Base-by-base conservation (phyloP, 2,888 invertebrate genomes). In the Xiphydria camelus region DNA sequence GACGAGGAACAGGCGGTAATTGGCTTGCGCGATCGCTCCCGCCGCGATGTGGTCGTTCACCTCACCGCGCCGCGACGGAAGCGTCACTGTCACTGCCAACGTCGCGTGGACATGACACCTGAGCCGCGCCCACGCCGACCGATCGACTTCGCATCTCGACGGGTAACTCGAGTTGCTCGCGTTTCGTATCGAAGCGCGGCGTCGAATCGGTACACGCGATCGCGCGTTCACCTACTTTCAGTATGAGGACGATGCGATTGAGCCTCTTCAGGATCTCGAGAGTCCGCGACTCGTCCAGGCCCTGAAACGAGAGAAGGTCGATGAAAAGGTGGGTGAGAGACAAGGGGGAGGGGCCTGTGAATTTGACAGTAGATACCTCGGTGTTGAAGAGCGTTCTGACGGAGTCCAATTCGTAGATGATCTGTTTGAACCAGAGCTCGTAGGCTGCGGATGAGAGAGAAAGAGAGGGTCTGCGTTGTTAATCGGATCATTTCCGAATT, bases 371-470 rank as follows among this genome's bases (percentile, higher is more conserved):
- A 45, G 50, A 55, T 59, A 66, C 71, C 67, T 82, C 82, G 20
- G 80, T 83, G 53, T 84, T 84, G 66, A 99, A 88, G 41, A 95
- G 81, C 2, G 82, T 78, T 29, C 95, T 79, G 19, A 99, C 89
- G 0, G 95, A 96, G 73, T 99, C 97, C 67, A 99, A 80, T 68
- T 99, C 99, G 76, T 86, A 96, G 51, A 99, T 89, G 37, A 99
- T 95, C 79, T 99, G 98, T 76, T 99, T 99, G 80, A 99, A 99
- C 99, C 98, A 99, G 3, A 99, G 80, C 77, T 99, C 99, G 78
- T 98, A 98, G 0, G 96, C 94, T 94, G 77, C 35, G 31, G 25
- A 6, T 31, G 12, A 23, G 15, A 44, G 35, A 36, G 23, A 35
- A 17, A 14, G 17, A 25, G n/a, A 26, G 12, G 36, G 10, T 32